Conservation (phyloP, 2,797 vertebrate species). For the Euthynnus affinis region DNA sequence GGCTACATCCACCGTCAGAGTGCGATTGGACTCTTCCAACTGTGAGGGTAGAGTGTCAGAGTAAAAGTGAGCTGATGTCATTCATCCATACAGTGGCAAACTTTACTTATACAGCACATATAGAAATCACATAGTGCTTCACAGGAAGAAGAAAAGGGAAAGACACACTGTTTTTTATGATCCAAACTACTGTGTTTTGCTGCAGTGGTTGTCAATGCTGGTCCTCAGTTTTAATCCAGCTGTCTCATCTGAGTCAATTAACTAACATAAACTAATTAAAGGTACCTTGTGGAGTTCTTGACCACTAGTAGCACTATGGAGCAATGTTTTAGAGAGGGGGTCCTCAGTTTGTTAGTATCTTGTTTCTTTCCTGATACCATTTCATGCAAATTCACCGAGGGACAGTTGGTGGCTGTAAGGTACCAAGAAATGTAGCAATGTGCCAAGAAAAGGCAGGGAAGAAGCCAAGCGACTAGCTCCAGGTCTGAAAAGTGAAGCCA, state of each 20-base stretch:
- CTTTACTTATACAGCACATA: not conserved
- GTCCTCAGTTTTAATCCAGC: not conserved
- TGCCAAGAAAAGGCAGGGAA: not conserved
- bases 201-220: not conserved
- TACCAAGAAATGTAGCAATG: not conserved
- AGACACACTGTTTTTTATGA: not conserved
- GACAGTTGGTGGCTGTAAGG: not conserved
- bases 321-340: not conserved
- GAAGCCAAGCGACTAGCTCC: not conserved
- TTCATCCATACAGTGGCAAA: not conserved
- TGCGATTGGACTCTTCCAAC: conserved; percentile 98
- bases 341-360: not conserved
- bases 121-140: not conserved
- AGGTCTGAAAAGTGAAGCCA: too few relatives aligned
- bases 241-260: not conserved
- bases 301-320: not conserved
- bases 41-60: conserved; percentile 57
- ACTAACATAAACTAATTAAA: not conserved
- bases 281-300: too few relatives aligned
- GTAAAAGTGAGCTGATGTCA: conserved; percentile 10
- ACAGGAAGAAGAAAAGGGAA: not conserved
- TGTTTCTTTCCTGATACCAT: not conserved
- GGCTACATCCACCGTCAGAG: conserved; percentile 94
- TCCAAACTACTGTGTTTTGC: not conserved
- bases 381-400: not conserved